Evolutionary conservation across 2,888 invertebrate genomes (phyloP).

Genomic region (Eilema griseolum): DNA sequence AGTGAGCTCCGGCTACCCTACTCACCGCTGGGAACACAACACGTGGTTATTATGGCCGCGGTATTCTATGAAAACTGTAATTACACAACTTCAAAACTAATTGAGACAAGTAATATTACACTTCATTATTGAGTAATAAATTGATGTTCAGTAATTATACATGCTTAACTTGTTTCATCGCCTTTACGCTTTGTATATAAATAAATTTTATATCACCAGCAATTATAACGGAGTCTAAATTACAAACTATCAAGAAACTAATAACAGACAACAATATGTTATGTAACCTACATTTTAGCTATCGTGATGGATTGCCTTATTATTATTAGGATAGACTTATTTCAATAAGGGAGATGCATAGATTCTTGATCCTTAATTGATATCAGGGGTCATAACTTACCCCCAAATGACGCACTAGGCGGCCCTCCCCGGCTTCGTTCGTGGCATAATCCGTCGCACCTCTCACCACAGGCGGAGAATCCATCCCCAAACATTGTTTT

Average conservation of each 20-base stretch:
- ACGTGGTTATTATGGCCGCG: too few relatives aligned
- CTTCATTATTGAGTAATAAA: neutral
- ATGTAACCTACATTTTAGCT: neutral
- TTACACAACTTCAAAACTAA: neutral
- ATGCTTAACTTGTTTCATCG: neutral
- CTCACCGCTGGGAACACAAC: too few relatives aligned
- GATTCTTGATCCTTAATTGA: neutral
- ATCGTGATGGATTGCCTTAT: neutral
- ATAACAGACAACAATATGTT: neutral
- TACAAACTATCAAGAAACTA: constrained; percentile 2
- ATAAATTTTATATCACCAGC: neutral
- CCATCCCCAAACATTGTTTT: too few relatives aligned
- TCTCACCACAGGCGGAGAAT: too few relatives aligned
- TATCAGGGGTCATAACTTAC: neutral
- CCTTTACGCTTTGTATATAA: neutral
- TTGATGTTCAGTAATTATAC: neutral
- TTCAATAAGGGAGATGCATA: neutral
- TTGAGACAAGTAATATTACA: neutral
- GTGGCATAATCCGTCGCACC: too few relatives aligned
- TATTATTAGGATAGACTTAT: neutral
- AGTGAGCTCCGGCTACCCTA: too few relatives aligned
- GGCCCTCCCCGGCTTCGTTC: too few relatives aligned
- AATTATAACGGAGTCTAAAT: neutral
- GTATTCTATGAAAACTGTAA: too few relatives aligned
- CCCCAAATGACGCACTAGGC: too few relatives aligned